Base-by-base conservation (phyloP, 2,797 vertebrate genomes). In the Oreochromis grahami region DNA sequence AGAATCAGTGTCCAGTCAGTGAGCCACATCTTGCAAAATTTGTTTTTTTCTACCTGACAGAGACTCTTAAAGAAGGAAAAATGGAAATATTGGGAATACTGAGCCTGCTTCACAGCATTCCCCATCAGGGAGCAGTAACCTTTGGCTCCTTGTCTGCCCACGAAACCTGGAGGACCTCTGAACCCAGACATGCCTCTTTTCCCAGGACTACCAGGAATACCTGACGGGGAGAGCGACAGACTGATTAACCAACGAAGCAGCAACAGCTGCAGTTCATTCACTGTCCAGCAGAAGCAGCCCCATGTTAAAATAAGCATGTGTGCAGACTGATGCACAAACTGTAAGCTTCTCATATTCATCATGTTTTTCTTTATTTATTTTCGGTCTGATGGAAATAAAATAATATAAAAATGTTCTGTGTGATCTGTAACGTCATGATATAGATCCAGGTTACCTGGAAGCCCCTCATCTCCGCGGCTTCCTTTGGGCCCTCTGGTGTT, bases 131-230 rank as follows among this genome's bases (percentile, higher is more conserved):
- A 52, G 51, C n/a, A n/a, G 38, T 89, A 87, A 96, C 95, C 96
- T 93, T 96, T 96, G 7, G 94, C 24, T 2, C 95, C 96, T n/a
- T 72, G 84, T 48, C 60, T 80, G 19, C 96, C 95, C 8, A 72
- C 21, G 14, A 90, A 93, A 21, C 96, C 96, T 17, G 82, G 93
- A 70, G 56, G 86, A 6, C 96, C 95, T 56, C 68, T 82, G 70
- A 83, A 32, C 5, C 96, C 96, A 1, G 53, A 82, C 48, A 90
- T 7, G 2, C 96, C 96, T 81, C 93, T 86, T 55, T 74, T 79
- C n/a, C 95, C 96, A 36, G 91, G 51, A 76, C 87, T 87, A 1
- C 96, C 95, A 3, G 94, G 90, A 19, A 2, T 32, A 68, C 95
- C 96, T 95, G 89, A 13, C 2, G 2, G 2, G 7, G 24, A 70